Base-by-base conservation (phyloP, 2,888 invertebrate genomes). In the Corythucha ciliata region DNA sequence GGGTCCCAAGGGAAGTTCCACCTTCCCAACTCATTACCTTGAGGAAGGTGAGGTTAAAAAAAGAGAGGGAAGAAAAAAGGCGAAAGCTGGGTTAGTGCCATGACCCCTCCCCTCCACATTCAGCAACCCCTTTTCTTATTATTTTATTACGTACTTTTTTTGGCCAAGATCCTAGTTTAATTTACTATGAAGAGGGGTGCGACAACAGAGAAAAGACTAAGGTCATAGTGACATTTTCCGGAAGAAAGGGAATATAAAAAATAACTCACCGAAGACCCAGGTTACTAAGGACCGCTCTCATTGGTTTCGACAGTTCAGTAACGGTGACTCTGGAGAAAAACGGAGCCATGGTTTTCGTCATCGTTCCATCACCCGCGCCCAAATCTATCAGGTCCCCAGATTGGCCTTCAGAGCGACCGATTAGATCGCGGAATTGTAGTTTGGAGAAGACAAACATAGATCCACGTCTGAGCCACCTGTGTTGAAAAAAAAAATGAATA, bases 381-480 rank as follows among this genome's bases (percentile, higher is more conserved):
- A 63, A 49, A 40, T 63, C 62, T 20, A 61, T 55, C 40, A 63
- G 51, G 2, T 55, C 55, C 2, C 58, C 60, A 25, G 57, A 57
- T 39, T 58, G 53, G 45, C 54, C 37, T 60, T 62, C 64, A 37
- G 68, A 66, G 4, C 64, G 65, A 42, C 68, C 67, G 59, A 85
- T 70, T 59, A 92, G 70, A 51, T 72, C 69, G 53, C 76, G 72
- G 61, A 93, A 83, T 65, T 96, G 94, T 7, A 76, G 72, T 54
- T 78, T 75, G 0, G 96, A 96, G 61, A 93, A 76, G 42, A 97
- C 91, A 70, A 93, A 96, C 97, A 97, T 97, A 1, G 92, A 92
- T 7, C 97, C 97, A 45, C 97, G 77, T 14, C 84, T 82, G 12
- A 94, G 72, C 71, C 84, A 78, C 46, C 87, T 87, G 75, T 33